These are phyloP conservation scores for Seriola aureovittata DNA, from an alignment of 2,113 vertebrate species.

Conservation along the genomic window DNA sequence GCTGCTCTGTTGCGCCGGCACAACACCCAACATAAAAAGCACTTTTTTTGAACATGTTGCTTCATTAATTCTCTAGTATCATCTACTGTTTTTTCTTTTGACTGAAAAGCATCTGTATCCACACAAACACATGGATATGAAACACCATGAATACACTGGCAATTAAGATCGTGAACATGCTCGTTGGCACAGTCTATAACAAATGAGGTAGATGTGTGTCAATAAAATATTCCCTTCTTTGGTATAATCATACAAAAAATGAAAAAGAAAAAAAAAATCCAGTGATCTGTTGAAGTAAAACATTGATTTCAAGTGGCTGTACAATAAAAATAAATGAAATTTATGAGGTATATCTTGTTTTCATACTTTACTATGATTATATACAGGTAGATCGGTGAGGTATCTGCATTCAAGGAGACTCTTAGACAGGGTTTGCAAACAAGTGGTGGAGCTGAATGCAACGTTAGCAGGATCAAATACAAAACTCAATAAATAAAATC, in stretches of 20 bases:
- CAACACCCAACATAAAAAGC: constrained; percentile 51
- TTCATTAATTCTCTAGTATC: constrained; percentile 31
- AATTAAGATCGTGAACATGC: constrained; percentile 67
- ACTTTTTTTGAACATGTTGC: constrained; percentile 56
- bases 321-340: constrained; percentile 78
- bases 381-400: constrained; percentile 80
- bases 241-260: constrained; percentile 82
- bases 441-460: constrained; percentile 58
- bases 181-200: constrained; percentile 83
- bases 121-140: constrained; percentile 59
- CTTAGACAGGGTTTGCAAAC: constrained; percentile 49
- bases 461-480: constrained; percentile 45
- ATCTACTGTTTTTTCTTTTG: constrained; percentile 18
- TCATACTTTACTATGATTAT: constrained; percentile 75
- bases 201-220: constrained; percentile 90
- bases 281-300: constrained; percentile 79
- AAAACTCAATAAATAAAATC: constrained; percentile 78
- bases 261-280: constrained; percentile 66
- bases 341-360: constrained; percentile 83
- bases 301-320: constrained; percentile 77
- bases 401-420: constrained; percentile 73
- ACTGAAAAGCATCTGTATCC: constrained; percentile 52
- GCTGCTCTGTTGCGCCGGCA: constrained; percentile 39
- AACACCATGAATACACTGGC: constrained; percentile 60
- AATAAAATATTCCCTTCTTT: constrained; percentile 84